Conservation (phyloP, 2,797 vertebrate species). For the Microhierax caerulescens region DNA sequence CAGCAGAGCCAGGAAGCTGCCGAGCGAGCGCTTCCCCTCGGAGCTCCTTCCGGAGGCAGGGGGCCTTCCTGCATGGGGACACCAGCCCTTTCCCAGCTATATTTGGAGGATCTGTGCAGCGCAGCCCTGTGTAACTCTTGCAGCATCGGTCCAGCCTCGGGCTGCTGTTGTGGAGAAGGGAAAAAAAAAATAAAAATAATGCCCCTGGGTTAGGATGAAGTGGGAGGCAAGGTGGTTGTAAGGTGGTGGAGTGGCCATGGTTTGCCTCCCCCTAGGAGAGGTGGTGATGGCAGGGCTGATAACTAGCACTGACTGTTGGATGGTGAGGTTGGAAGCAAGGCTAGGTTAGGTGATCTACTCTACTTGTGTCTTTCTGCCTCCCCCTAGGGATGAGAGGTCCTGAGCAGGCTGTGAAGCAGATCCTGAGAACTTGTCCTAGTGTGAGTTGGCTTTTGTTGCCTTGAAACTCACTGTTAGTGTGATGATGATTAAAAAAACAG, state of each 20-base stretch:
- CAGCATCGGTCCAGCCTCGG: neutral
- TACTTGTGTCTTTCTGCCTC: neutral
- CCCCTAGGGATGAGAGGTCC: neutral
- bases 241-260: neutral
- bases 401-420: neutral
- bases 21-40: neutral
- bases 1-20: neutral
- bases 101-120: neutral
- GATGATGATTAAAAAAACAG: neutral
- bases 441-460: neutral
- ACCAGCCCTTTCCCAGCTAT: neutral
- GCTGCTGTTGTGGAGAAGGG: neutral
- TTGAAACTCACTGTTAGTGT: rapidly evolving
- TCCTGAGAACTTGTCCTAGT: neutral
- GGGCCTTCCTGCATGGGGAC: neutral
- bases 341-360: neutral
- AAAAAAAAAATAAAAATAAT: rapidly evolving
- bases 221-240: neutral
- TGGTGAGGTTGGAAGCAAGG: neutral
- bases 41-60: neutral
- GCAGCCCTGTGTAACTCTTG: neutral
- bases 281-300: neutral
- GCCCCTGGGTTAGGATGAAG: neutral
- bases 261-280: neutral
- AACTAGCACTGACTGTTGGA: neutral